phyloP scores from a whole-genome alignment of 2,113 vertebrate genomes.

The Microtus montanus region DNA sequence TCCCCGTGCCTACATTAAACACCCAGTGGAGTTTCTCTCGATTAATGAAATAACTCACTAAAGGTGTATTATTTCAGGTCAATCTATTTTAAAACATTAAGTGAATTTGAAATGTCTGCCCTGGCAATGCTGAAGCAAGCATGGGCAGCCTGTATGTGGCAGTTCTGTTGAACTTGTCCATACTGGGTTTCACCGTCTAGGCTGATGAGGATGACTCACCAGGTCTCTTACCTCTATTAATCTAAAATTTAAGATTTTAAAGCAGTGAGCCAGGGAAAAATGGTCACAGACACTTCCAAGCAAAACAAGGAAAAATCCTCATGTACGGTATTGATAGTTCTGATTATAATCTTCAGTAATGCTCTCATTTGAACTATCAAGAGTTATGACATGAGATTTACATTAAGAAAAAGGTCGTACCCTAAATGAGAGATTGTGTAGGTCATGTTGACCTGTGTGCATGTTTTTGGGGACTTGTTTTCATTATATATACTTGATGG shows the following conservation, averaged over 20 bases:
- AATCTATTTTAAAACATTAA: not conserved
- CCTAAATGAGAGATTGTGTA: too few relatives aligned
- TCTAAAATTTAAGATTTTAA: not conserved
- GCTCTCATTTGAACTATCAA: not conserved
- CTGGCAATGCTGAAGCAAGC: not conserved
- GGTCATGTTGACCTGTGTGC: too few relatives aligned
- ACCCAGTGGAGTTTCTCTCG: not conserved
- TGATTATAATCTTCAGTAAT: conserved; percentile 28
- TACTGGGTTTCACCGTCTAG: too few relatives aligned
- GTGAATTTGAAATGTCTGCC: conserved; percentile 11
- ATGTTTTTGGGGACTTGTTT: too few relatives aligned
- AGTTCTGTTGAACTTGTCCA: too few relatives aligned
- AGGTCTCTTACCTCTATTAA: not conserved
- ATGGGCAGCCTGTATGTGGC: too few relatives aligned
- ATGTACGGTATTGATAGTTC: not conserved
- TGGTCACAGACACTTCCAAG: not conserved
- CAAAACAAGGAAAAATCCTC: not conserved
- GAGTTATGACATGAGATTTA: not conserved
- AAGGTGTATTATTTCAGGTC: not conserved
- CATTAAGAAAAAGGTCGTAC: not conserved
- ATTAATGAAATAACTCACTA: conserved; percentile 31
- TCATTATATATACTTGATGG: too few relatives aligned
- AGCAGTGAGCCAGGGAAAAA: not conserved
- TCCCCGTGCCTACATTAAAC: not conserved
- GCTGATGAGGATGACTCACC: too few relatives aligned